Base-by-base conservation (phyloP, 2,797 vertebrate species). In the Malurus splendens region DNA sequence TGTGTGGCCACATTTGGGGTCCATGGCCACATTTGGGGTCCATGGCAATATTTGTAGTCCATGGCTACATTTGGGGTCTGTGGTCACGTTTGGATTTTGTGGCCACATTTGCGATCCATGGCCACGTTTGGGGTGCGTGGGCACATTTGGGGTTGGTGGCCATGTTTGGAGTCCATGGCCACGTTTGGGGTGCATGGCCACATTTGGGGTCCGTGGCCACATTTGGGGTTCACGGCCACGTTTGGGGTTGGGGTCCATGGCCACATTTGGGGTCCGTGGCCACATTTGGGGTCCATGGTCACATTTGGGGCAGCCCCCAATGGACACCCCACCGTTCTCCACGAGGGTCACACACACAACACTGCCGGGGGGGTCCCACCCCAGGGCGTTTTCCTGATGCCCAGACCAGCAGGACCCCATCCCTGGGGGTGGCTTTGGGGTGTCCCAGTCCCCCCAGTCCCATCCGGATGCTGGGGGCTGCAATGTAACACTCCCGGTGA, bases 311-410 rank as follows among this genome's bases (percentile, higher is more conserved):
- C 55, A 48, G 44, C 27, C 51, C 70, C 59, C 48, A 6, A 0
- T 8, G 20, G 47, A 55, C 27, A 1, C 23, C 12, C 10, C 7
- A 1, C 12, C 2, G 0, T 28, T 36, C 8, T 51, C 41, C 47
- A 2, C 6, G 1, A 3, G 18, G 15, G 33, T 23, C 12, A 4
- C 62, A 6, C 1, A 2, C 22, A 4, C 3, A 7, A 17, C 2
- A 3, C 55, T 42, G 42, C 44, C 10, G n/a, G 3, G 39, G 41
- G 36, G 60, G 16, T 62, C 68, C 56, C 73, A 47, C 42, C 52
- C n/a, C 6, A 18, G 52, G 6, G 8, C 18, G 23, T 45, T 82
- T 59, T 52, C 44, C 24, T 14, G 33, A 22, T 33, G 17, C 89
- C 73, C 80, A 74, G 28, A 87, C 32, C 30, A 60, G 62, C 9